These are phyloP conservation scores for Stegodyphus mimosarum DNA, from an alignment of 1,140 invertebrate species.

Conservation along the genomic window DNA sequence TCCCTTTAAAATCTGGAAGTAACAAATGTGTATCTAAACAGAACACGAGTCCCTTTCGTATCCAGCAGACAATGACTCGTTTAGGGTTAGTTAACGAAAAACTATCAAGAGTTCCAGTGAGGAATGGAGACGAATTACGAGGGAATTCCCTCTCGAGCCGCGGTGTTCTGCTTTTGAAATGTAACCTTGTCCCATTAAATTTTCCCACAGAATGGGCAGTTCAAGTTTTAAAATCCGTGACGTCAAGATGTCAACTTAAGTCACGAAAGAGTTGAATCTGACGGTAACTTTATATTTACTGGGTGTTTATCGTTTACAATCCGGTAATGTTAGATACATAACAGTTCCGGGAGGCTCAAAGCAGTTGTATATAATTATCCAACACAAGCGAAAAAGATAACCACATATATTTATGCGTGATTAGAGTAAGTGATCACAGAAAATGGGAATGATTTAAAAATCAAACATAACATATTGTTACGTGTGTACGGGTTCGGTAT, in stretches of 20 bases:
- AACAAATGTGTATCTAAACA: no score
- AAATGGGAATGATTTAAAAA: no score
- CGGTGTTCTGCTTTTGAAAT: neutral
- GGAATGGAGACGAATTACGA: neutral
- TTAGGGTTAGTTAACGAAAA: neutral
- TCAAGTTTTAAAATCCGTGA: neutral
- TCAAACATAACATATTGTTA: no score
- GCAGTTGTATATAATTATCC: no score
- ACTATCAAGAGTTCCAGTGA: neutral
- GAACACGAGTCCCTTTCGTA: neutral
- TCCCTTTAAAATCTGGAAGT: no score
- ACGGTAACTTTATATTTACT: neutral
- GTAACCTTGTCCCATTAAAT: conserved; percentile 54
- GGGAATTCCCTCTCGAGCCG: neutral
- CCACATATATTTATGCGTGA: no score
- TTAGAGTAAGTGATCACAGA: no score
- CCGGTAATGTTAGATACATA: no score
- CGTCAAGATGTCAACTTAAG: conserved; percentile 30
- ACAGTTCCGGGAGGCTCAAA: no score
- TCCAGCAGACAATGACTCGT: neutral
- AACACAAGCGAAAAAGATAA: no score
- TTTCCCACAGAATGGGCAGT: conserved; percentile 33
- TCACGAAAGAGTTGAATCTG: conserved; percentile 23
- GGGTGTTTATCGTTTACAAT: no score
- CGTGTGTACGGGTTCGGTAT: no score